Evolutionary conservation across 1,140 invertebrate genomes (phyloP).

Genomic region (Periplaneta americana): DNA sequence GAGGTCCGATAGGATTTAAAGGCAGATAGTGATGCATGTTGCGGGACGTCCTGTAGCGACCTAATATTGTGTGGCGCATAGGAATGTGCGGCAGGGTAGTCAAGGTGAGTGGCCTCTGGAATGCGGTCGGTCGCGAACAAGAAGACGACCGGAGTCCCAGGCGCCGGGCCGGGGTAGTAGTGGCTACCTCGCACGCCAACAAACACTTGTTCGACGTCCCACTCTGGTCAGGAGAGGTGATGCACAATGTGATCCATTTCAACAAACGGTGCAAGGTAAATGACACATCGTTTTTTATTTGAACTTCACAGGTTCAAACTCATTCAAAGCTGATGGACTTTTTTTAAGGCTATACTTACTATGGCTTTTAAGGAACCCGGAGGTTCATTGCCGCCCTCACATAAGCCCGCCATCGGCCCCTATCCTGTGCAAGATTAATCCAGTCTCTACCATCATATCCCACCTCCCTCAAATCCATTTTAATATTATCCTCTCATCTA

Average conservation of each 20-base stretch:
- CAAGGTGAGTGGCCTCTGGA: conserved; percentile 12
- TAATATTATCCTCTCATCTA: too few species aligned
- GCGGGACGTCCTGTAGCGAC: not conserved
- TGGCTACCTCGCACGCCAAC: not conserved
- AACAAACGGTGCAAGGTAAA: too few species aligned
- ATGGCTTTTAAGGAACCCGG: too few species aligned
- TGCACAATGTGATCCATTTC: too few species aligned
- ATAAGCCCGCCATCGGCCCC: not conserved
- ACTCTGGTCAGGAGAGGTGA: not conserved
- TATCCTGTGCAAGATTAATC: too few species aligned
- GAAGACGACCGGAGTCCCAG: not conserved
- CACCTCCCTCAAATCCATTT: too few species aligned
- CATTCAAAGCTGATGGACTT: too few species aligned
- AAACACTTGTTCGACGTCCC: not conserved
- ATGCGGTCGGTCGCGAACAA: conserved; percentile 1
- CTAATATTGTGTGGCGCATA: not conserved
- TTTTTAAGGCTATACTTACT: too few species aligned
- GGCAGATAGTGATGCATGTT: not conserved
- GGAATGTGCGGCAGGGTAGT: not conserved
- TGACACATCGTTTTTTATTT: too few species aligned
- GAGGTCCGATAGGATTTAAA: too few species aligned
- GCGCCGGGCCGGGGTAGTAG: not conserved
- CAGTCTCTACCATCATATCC: too few species aligned
- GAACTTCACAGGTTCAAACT: too few species aligned
- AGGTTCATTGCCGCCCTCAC: not conserved